phyloP scores from a whole-genome alignment of 2,888 invertebrate genomes.

The Polylopha cassiicola region DNA sequence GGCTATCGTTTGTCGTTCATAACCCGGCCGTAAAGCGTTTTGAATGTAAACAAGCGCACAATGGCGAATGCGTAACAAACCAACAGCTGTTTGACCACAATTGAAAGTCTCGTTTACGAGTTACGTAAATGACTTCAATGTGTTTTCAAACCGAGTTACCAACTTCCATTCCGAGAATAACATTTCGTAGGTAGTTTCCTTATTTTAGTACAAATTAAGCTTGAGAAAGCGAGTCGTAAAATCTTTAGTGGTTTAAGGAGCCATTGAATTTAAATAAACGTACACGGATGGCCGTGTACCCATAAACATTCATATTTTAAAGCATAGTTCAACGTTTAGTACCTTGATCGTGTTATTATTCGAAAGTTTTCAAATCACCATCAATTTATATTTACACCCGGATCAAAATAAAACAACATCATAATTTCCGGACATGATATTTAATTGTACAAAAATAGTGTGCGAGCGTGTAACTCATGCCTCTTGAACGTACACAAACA shows the following conservation, averaged over 20 bases:
- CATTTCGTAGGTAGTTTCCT: constrained; percentile 26
- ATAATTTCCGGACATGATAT: constrained; percentile 70
- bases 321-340: no score
- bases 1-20: constrained; percentile 28
- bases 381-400: constrained; percentile 23
- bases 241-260: not conserved
- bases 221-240: no score
- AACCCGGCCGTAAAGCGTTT: constrained; percentile 37
- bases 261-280: not conserved
- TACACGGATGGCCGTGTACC: not conserved
- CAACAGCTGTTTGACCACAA: constrained; percentile 65
- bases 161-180: constrained; percentile 24
- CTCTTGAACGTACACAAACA: constrained; percentile 72
- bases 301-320: not conserved
- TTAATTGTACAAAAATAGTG: constrained; percentile 77
- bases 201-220: constrained; percentile 20
- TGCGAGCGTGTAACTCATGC: constrained; percentile 74
- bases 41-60: constrained; percentile 56
- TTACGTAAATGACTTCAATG: constrained; percentile 55
- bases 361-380: no score
- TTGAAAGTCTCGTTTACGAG: constrained; percentile 55
- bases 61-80: constrained; percentile 55
- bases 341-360: no score
- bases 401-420: constrained; percentile 64
- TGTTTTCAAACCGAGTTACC: constrained; percentile 55